A percentile compares a stretch with the other conserved stretches of the same genome.
Evolutionary conservation across 2,797 vertebrate species (phyloP).

Genomic region (Xerus rutilus): DNA sequence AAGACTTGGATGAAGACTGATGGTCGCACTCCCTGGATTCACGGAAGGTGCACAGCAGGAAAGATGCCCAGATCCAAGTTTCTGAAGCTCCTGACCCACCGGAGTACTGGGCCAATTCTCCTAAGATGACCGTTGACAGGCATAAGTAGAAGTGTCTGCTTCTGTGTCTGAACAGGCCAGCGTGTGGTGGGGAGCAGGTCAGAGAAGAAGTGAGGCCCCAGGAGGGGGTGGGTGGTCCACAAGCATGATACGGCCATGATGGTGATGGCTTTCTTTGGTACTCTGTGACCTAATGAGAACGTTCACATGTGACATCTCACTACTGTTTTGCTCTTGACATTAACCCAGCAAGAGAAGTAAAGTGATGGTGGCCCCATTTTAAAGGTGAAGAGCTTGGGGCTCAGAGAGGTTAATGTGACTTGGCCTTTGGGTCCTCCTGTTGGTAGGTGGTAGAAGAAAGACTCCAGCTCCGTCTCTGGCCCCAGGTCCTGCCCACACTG

Average conservation of each 20-base stretch:
- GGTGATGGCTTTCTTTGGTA: background rate
- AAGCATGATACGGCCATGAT: fast-evolving
- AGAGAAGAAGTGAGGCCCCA: background rate
- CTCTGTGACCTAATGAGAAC: background rate
- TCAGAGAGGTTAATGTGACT: background rate
- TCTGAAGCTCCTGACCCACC: background rate
- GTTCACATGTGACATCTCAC: background rate
- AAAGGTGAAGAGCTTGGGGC: background rate
- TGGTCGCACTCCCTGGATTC: background rate
- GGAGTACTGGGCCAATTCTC: background rate
- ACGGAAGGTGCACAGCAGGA: background rate
- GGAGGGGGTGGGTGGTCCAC: background rate
- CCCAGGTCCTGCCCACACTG: background rate
- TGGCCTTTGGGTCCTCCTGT: background rate
- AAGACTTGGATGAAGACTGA: background rate
- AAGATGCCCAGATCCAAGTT: background rate
- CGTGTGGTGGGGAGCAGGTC: background rate
- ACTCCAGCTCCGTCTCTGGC: background rate
- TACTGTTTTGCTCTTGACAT: background rate
- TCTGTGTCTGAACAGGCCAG: background rate
- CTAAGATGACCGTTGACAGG: background rate
- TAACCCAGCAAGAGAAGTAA: background rate
- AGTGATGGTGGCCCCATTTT: background rate
- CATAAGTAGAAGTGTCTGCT: background rate
- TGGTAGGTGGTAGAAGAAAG: background rate